These are phyloP conservation scores for Babylonia areolata DNA, from an alignment of 1,140 invertebrate genomes.

Conservation along the genomic window DNA sequence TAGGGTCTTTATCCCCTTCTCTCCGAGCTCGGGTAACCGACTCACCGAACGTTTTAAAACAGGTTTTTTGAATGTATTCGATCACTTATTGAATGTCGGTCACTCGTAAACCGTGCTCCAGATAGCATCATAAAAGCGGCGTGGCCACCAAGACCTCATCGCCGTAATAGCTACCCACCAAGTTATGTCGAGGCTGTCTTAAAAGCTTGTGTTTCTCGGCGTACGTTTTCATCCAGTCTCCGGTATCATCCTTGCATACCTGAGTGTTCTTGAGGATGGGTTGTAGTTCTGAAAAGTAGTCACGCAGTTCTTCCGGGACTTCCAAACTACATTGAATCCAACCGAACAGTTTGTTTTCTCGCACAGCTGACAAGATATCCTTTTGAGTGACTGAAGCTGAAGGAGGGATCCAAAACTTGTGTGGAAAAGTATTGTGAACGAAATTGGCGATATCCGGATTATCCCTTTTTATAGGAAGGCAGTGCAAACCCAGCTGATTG, in stretches of 20 bases:
- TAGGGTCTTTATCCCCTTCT: conserved; percentile 42
- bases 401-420: no score
- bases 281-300: conserved; percentile 46
- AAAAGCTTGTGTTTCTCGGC: conserved; percentile 40
- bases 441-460: no score
- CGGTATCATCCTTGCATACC: conserved; percentile 44
- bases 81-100: conserved; percentile 54
- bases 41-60: conserved; percentile 49
- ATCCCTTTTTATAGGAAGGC: no score
- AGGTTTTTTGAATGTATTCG: conserved; percentile 44
- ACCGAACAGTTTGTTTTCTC: conserved; percentile 46
- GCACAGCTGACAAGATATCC: no score
- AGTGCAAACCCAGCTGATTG: no score
- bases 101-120: conserved; percentile 50
- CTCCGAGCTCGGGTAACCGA: conserved; percentile 50
- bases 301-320: conserved; percentile 36
- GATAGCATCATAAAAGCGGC: conserved; percentile 54
- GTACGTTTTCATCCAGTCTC: conserved; percentile 46
- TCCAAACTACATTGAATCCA: conserved; percentile 44
- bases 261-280: conserved; percentile 49
- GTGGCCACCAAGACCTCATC: conserved; percentile 50
- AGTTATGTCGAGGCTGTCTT: conserved; percentile 33
- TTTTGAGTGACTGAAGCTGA: no score
- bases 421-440: no score
- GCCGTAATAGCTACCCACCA: conserved; percentile 49